Conservation (phyloP, 2,113 vertebrate genomes). For the Leptodactylus fuscus region DNA sequence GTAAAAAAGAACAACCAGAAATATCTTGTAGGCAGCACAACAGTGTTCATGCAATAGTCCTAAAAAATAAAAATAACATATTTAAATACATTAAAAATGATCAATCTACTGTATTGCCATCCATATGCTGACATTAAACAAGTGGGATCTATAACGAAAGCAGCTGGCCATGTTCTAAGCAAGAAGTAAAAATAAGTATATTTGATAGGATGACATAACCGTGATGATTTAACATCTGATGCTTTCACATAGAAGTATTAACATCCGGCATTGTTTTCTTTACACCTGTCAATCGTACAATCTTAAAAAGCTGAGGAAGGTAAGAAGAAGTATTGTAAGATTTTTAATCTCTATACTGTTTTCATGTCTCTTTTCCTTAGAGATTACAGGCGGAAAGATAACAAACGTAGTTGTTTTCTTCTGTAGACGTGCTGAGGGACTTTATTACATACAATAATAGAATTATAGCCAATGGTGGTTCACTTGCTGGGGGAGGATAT, state of each 20-base stretch:
- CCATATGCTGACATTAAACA: neutral
- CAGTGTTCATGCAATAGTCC: no score
- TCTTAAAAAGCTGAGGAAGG: neutral
- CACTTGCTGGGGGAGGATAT: no score
- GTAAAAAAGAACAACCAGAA: no score
- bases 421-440: neutral
- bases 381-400: neutral
- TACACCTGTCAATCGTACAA: neutral
- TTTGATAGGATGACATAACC: slow-evolving; percentile 7
- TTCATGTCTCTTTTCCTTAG: neutral
- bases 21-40: no score
- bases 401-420: neutral
- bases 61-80: neutral
- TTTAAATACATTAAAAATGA: neutral
- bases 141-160: neutral
- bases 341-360: neutral
- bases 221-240: neutral
- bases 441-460: no score
- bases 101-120: neutral
- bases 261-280: neutral
- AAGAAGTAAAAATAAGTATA: slow-evolving; percentile 1
- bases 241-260: neutral
- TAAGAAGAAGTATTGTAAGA: neutral
- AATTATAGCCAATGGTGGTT: no score
- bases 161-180: neutral